Conservation (phyloP, 2,888 invertebrate genomes). For the Liopterus haemorrhoidalis region DNA sequence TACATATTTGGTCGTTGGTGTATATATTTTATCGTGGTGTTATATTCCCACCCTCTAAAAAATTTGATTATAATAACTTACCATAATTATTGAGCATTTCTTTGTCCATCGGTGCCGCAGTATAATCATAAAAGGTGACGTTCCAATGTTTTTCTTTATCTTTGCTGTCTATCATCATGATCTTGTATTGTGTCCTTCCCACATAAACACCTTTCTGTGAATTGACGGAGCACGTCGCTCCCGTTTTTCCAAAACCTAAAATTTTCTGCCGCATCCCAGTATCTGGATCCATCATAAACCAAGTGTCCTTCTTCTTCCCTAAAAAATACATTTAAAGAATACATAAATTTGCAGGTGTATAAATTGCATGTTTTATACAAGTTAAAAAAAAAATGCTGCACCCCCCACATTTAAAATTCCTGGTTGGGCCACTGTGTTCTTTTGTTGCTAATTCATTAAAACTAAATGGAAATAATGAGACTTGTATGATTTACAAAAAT, state of each 20-base stretch:
- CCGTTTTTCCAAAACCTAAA: conserved; percentile 52
- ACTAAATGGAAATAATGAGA: too few relatives aligned
- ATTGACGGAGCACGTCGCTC: conserved; percentile 62
- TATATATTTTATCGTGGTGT: too few relatives aligned
- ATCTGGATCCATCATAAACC: conserved; percentile 82
- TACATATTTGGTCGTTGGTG: not conserved
- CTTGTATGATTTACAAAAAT: too few relatives aligned
- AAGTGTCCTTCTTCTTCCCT: conserved; percentile 75
- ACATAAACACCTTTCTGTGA: conserved; percentile 67
- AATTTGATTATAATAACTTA: conserved; percentile 43
- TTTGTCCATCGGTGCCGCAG: conserved; percentile 72
- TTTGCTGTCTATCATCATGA: conserved; percentile 88
- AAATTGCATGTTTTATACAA: not conserved
- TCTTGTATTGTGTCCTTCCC: conserved; percentile 85
- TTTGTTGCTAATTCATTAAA: too few relatives aligned
- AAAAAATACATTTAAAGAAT: not conserved
- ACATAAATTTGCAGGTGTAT: not conserved
- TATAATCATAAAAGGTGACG: conserved; percentile 94
- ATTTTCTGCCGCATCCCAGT: conserved; percentile 61
- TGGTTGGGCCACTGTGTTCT: too few relatives aligned
- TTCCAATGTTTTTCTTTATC: conserved; percentile 79
- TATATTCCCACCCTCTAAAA: too few relatives aligned
- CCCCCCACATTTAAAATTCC: too few relatives aligned
- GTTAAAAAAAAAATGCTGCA: too few relatives aligned
- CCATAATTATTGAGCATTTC: conserved; percentile 77